Conservation (phyloP, 2,113 vertebrate genomes). For the Ictidomys tridecemlineatus region DNA sequence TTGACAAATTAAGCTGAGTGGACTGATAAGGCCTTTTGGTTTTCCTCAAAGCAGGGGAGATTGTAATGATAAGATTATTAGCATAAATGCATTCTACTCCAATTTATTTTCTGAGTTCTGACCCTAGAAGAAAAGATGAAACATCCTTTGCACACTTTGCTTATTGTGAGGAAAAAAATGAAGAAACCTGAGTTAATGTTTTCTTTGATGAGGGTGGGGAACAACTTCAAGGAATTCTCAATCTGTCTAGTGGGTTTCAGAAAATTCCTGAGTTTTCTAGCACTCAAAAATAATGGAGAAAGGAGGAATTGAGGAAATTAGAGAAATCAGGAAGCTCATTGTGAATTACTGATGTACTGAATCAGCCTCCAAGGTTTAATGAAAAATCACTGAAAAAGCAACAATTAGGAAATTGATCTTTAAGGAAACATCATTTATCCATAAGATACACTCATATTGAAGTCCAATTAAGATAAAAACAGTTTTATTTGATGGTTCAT, state of each 20-base stretch:
- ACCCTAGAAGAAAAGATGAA: conserved; percentile 21
- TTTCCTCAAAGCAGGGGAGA: conserved; percentile 10
- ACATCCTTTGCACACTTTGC: not conserved
- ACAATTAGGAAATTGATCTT: conserved; percentile 31
- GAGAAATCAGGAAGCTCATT: conserved; percentile 8
- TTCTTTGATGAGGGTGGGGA: not conserved
- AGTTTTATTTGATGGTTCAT: conserved; percentile 64
- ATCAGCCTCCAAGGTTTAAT: conserved; percentile 38
- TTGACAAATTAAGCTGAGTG: conserved; percentile 62
- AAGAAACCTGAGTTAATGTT: not conserved
- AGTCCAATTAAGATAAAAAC: conserved; percentile 73
- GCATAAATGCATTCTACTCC: not conserved
- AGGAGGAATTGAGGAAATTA: not conserved
- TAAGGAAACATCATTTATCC: conserved; percentile 26
- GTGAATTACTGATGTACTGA: conserved; percentile 25
- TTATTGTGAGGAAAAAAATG: conserved; percentile 50
- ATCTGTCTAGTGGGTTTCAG: not conserved
- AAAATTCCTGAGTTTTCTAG: conserved; percentile 13
- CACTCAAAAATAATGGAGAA: conserved; percentile 1
- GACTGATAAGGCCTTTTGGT: not conserved
- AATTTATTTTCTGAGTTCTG: conserved; percentile 21
- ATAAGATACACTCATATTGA: conserved; percentile 58
- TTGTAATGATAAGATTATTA: conserved; percentile 13
- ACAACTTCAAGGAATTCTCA: not conserved
- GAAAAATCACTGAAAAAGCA: not conserved